Percentiles rank a stretch among this genome's conserved stretches.
Evolutionary conservation across 1,140 invertebrate genomes (phyloP).

Genomic region (Drosophila sulfurigaster): DNA sequence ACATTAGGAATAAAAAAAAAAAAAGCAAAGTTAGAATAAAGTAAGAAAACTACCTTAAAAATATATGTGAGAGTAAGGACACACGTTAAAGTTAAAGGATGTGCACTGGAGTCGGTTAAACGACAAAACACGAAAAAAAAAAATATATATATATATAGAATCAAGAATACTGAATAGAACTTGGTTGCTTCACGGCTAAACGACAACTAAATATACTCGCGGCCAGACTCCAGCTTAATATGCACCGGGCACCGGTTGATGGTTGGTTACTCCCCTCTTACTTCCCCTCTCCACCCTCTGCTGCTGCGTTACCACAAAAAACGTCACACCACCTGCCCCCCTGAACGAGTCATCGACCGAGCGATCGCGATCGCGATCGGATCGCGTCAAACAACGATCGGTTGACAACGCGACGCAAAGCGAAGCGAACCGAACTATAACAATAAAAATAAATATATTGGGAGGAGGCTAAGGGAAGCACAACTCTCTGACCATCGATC

Average conservation of each 20-base stretch:
- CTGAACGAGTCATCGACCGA: slow-evolving; percentile 23
- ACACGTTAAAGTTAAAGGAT: background rate
- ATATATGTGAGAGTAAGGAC: too few species aligned
- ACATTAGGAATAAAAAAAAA: slow-evolving; percentile 1
- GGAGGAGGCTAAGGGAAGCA: slow-evolving; percentile 12
- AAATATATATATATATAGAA: too few species aligned
- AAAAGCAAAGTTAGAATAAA: background rate
- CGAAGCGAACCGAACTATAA: background rate
- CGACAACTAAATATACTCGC: slow-evolving; percentile 67
- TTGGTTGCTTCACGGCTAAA: slow-evolving; percentile 64
- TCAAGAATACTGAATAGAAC: slow-evolving; percentile 12
- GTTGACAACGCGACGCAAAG: slow-evolving; percentile 14
- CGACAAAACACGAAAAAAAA: background rate
- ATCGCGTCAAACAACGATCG: slow-evolving; percentile 17
- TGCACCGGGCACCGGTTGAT: slow-evolving; percentile 31
- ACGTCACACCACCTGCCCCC: background rate
- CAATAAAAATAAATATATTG: background rate
- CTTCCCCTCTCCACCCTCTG: background rate
- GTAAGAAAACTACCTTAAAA: slow-evolving; percentile 1
- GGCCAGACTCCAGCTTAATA: slow-evolving; percentile 73
- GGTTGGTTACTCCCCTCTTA: background rate
- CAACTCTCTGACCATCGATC: background rate
- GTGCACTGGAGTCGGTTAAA: background rate
- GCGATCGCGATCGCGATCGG: slow-evolving; percentile 23
- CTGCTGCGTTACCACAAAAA: background rate